Percentiles rank a stretch among this genome's conserved stretches.
Conservation (phyloP, 2,797 vertebrate species). For the Acestrorhynchus altus region DNA sequence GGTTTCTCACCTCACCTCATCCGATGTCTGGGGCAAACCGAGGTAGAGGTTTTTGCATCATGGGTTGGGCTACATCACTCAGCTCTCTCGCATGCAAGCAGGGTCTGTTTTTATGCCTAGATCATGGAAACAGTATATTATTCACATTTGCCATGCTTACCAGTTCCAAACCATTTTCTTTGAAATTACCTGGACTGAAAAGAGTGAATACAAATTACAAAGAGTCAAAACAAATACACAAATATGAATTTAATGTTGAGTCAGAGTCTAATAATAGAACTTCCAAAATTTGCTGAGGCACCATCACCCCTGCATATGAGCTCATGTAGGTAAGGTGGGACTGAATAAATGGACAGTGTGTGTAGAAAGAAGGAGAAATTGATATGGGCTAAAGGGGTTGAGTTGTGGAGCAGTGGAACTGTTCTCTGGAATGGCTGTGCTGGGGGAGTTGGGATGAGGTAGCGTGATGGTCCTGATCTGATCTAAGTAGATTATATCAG, state of each 20-base stretch:
- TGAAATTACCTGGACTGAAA: conserved; percentile 22
- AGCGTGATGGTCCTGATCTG: too few species aligned
- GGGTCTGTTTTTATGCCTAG: conserved; percentile 1
- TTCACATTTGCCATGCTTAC: conserved; percentile 28
- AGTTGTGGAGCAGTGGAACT: too few species aligned
- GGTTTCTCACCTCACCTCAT: conserved; percentile 41
- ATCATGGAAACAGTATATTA: conserved; percentile 48
- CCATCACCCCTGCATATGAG: not conserved
- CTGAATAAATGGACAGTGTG: too few species aligned
- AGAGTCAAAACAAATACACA: not conserved
- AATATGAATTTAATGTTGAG: not conserved
- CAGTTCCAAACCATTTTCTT: conserved; percentile 12
- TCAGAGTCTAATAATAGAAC: not conserved
- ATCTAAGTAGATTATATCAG: too few species aligned
- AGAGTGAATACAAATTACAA: not conserved
- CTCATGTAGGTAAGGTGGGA: not conserved
- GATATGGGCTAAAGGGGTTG: too few species aligned
- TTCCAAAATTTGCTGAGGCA: not conserved
- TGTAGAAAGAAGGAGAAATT: too few species aligned
- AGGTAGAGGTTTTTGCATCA: conserved; percentile 50
- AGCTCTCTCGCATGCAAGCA: not conserved
- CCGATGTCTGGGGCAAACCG: not conserved
- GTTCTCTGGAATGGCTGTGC: too few species aligned
- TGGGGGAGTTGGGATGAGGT: too few species aligned
- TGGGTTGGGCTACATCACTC: conserved; percentile 30